Percentiles rank a stretch among this genome's conserved stretches.
These are phyloP conservation scores for Actinostola sp. DNA, from an alignment of 92 coral and sea anemone genomes.

Conservation along the genomic window DNA sequence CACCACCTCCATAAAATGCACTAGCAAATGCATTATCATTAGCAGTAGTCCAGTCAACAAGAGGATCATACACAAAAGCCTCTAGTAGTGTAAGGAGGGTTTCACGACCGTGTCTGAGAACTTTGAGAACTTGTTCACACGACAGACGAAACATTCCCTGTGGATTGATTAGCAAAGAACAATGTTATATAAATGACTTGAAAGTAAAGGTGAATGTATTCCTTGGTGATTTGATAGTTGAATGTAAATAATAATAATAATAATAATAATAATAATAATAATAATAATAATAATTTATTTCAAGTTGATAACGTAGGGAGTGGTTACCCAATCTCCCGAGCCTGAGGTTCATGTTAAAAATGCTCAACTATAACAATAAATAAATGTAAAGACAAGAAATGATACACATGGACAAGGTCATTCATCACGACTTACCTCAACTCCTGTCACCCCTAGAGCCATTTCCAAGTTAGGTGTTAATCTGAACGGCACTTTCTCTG, in stretches of 20 bases:
- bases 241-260: too few relatives aligned
- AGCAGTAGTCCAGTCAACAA: slow-evolving; percentile 99
- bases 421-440: slow-evolving; percentile 83
- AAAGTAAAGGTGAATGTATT: too few relatives aligned
- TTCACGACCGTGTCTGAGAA: slow-evolving; percentile 93
- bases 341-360: too few relatives aligned
- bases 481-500: slow-evolving; percentile 97
- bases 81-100: slow-evolving; percentile 91
- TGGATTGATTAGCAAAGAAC: not conserved
- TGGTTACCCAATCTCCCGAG: too few relatives aligned
- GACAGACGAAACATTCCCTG: slow-evolving; percentile 97
- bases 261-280: too few relatives aligned
- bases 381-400: too few relatives aligned
- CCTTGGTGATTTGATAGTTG: too few relatives aligned
- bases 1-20: slow-evolving; percentile 98
- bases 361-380: too few relatives aligned
- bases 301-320: too few relatives aligned
- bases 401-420: too few relatives aligned
- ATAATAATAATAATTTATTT: too few relatives aligned
- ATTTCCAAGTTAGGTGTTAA: slow-evolving; percentile 98
- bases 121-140: slow-evolving; percentile 94
- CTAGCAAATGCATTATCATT: slow-evolving; percentile 97
- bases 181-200: not conserved
- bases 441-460: slow-evolving; percentile 97
- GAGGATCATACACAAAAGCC: slow-evolving; percentile 97